A percentile compares a stretch with the other conserved stretches of the same genome.
Conservation (phyloP, 2,113 vertebrate species). For the Paratilapia polleni region DNA sequence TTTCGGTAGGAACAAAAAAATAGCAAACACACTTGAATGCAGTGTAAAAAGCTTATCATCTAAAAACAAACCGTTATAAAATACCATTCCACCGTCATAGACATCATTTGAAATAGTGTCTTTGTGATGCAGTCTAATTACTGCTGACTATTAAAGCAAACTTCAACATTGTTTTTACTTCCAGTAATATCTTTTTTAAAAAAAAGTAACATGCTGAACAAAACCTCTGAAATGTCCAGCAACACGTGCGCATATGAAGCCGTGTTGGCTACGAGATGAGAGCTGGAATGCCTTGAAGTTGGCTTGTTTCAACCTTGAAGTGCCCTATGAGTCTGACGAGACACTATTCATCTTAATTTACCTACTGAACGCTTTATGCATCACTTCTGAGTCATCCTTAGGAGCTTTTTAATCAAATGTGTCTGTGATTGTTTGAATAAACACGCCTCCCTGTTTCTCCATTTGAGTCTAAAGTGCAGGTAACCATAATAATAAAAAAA, state of each 20-base stretch:
- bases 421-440: slow-evolving; percentile 6
- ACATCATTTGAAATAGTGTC: slow-evolving; percentile 76
- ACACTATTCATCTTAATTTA: not conserved
- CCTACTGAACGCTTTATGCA: not conserved
- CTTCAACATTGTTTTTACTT: slow-evolving; percentile 71
- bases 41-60: slow-evolving; percentile 76
- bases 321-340: slow-evolving; percentile 1
- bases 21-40: slow-evolving; percentile 83
- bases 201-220: slow-evolving; percentile 59
- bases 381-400: not conserved
- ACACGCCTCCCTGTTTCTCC: slow-evolving; percentile 55
- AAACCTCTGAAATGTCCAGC: slow-evolving; percentile 37
- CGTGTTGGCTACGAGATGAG: slow-evolving; percentile 38
- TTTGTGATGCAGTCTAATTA: slow-evolving; percentile 69
- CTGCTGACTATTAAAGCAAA: slow-evolving; percentile 72
- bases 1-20: slow-evolving; percentile 83
- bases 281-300: slow-evolving; percentile 66
- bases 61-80: slow-evolving; percentile 81
- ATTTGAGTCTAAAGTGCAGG: slow-evolving; percentile 55
- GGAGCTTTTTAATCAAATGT: slow-evolving; percentile 24
- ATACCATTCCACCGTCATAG: slow-evolving; percentile 83
- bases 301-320: slow-evolving; percentile 20
- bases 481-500: not conserved
- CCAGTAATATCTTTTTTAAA: slow-evolving; percentile 36
- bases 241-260: slow-evolving; percentile 13